phyloP scores from a whole-genome alignment of 2,797 vertebrate species.

The Myotis vivesi region DNA sequence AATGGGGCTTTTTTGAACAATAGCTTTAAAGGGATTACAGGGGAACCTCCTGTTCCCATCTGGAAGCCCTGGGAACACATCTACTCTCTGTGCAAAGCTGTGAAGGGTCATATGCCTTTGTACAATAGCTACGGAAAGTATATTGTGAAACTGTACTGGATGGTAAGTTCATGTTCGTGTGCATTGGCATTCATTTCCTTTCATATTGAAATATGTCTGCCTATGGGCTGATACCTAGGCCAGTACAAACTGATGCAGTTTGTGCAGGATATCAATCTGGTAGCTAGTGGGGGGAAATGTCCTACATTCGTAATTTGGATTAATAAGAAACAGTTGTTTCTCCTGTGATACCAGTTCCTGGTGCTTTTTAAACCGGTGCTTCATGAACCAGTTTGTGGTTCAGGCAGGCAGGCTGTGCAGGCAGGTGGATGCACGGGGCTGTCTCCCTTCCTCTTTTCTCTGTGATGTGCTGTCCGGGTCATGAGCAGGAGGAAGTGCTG shows the following conservation, averaged over 20 bases:
- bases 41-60: conserved; percentile 61
- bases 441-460: background rate
- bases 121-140: conserved; percentile 96
- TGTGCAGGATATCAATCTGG: background rate
- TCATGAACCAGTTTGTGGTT: too few species aligned
- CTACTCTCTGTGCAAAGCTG: conserved; percentile 92
- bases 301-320: background rate
- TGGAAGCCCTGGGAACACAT: conserved; percentile 98
- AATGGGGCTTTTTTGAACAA: conserved; percentile 70
- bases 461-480: background rate
- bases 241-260: background rate
- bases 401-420: background rate
- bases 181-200: background rate
- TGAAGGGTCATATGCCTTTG: conserved; percentile 88
- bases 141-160: conserved; percentile 93
- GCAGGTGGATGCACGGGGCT: background rate
- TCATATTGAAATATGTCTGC: background rate
- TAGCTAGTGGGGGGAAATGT: background rate
- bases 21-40: conserved; percentile 67
- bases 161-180: conserved; percentile 84
- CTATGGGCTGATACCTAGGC: background rate
- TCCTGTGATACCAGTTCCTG: background rate
- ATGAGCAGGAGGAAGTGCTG: background rate
- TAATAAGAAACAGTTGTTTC: background rate
- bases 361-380: background rate